Base-by-base conservation (phyloP, 2,113 vertebrate species). In the Semnornis frantzii region DNA sequence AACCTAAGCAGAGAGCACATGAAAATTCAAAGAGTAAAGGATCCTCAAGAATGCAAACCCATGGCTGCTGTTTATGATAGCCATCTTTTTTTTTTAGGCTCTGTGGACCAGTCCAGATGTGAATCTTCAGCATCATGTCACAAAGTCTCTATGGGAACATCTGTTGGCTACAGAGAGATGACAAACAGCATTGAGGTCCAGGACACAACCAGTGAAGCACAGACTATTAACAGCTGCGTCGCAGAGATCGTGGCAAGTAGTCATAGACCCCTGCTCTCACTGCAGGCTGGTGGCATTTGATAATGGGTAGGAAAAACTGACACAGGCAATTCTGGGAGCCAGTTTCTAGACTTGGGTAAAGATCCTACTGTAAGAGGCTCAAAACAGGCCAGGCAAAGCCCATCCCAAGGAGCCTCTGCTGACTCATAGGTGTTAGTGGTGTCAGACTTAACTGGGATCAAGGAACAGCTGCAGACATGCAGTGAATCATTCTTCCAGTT, bases 381-480 rank as follows among this genome's bases (percentile, higher is more conserved):
- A 90, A 97, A 97, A 94, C 87, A 93, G 79, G 65, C 72, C 84
- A 90, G 58, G 82, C 95, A 85, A 93, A 92, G 82, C 63, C 52
- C 81, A 76, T 89, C 92, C 82, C 82, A 79, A 85, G 80, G 93
- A 94, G 85, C 66, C 66, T 95, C 75, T 1, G 20, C 85, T 97
- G 94, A 97, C 87, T 97, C 96, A 97, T 84, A 96, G 72, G 89
- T 92, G 81, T 95, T 97, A 81, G 94, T 92, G 77, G 92, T 94
- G 91, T 89, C 91, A 96, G 70, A 94, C 84, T 73, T 92, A 88
- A 94, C 93, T 93, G 83, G 87, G 87, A 92, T 93, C 82, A 95
- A 94, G 94, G 81, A 93, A 92, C 75, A 63, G 83, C 64, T 95
- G 79, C 91, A 96, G 96, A 97, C 93, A 94, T 78, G 60, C 0